Conservation (phyloP, 2,797 vertebrate genomes). For the Graptemys geographica region DNA sequence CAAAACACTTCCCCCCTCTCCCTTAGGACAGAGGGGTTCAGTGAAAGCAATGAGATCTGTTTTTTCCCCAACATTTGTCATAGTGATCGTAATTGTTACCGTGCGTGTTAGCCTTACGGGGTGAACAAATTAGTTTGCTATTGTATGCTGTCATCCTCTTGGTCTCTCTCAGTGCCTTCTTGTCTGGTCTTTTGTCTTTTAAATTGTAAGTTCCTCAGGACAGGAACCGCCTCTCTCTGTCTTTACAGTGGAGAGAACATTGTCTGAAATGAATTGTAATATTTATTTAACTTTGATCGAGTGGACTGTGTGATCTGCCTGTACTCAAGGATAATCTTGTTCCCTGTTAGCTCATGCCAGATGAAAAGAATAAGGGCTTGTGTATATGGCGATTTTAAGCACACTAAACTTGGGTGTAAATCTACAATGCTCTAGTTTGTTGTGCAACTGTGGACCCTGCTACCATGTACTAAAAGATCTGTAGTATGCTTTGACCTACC, state of each 20-base stretch:
- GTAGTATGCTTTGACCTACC: neutral
- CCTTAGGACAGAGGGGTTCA: constrained; percentile 58
- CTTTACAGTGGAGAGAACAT: neutral
- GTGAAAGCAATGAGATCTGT: constrained; percentile 56
- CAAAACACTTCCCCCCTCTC: constrained; percentile 63
- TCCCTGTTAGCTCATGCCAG: neutral
- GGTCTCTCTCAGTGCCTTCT: neutral
- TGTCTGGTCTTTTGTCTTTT: constrained; percentile 1
- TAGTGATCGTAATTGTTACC: constrained; percentile 14
- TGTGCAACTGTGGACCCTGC: neutral
- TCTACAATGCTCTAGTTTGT: neutral
- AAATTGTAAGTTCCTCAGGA: neutral
- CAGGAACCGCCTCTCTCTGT: neutral
- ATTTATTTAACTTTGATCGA: neutral
- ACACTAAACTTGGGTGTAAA: neutral
- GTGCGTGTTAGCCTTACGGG: neutral
- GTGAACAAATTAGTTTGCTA: constrained; percentile 28
- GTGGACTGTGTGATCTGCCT: neutral
- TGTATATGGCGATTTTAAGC: neutral
- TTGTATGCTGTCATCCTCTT: neutral
- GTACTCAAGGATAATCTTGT: neutral
- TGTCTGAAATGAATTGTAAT: neutral
- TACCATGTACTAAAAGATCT: neutral
- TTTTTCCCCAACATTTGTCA: constrained; percentile 22
- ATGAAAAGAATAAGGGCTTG: neutral